Base-by-base conservation (phyloP, 2,113 vertebrate genomes). In the Oryzias melastigma region DNA sequence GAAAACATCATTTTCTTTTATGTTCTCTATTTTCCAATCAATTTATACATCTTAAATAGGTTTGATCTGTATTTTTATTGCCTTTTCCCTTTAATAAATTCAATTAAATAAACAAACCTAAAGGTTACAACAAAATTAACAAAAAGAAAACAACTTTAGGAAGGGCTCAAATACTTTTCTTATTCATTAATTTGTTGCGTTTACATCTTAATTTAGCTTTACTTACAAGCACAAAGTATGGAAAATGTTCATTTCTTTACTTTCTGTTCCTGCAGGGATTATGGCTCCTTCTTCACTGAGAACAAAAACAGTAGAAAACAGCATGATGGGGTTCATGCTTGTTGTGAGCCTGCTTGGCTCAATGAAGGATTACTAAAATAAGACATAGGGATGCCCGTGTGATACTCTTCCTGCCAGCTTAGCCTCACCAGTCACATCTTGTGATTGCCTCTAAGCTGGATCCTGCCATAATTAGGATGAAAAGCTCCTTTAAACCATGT, bases 371-470 rank as follows among this genome's bases (percentile, higher is more conserved):
- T 71, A 75, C 63, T 59, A 55, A 68, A 78, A 58, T 47, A 55
- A 61, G 54, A 24, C 24, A 43, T 22, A 57, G 68, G 62, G 57
- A 75, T 73, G 64, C 68, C 10, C 13, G 68, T 55, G 41, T 61
- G 65, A 74, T 64, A 55, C 65, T 17, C 58, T 5, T 71, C 68
- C 65, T 47, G 16, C 71, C 15, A 58, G 56, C 58, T 3, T 1
- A 25, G 1, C 18, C 20, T 52, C 48, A 53, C 71, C 41, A 62
- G 55, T 75, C 71, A 63, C 57, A 29, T 74, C 68, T 51, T 52
- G 40, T 65, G 67, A 82, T 69, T 63, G 52, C 68, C 73, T 77
- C 80, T 52, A 62, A 80, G 65, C 75, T 58, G 51, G 29, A 66
- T 58, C 66, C 68, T 47, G 52, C 69, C 55, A 50, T 78, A 75